A percentile compares a stretch with the other conserved stretches of the same genome.
phyloP scores from a whole-genome alignment of 2,797 vertebrate genomes.

The Macroramphosus scolopax region DNA sequence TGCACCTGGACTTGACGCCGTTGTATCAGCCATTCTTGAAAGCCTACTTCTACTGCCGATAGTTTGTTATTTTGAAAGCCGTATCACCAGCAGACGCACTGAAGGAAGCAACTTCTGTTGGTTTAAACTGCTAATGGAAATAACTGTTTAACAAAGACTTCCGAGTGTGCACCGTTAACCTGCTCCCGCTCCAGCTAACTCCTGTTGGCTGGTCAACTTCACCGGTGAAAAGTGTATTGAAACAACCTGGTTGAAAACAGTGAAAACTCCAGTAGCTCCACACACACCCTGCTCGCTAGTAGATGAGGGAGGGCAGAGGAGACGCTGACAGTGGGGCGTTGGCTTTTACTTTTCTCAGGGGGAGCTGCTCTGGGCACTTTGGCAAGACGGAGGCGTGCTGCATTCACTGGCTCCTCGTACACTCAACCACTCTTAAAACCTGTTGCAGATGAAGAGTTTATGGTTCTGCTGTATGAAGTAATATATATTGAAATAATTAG shows the following conservation, averaged over 20 bases:
- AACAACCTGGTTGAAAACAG: background rate
- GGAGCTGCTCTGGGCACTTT: conserved; percentile 3
- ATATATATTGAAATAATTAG: no score
- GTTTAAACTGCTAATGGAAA: no score
- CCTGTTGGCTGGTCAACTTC: conserved; percentile 1
- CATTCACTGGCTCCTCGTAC: conserved; percentile 19
- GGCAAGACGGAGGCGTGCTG: conserved; percentile 10
- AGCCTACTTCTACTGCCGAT: no score
- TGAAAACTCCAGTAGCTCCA: background rate
- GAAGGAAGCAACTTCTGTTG: no score
- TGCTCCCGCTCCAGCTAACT: no score
- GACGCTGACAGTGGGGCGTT: no score
- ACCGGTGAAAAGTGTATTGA: background rate
- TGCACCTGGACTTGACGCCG: background rate
- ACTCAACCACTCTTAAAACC: background rate
- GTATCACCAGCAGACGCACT: background rate
- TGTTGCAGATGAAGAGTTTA: background rate
- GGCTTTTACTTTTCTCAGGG: conserved; percentile 37
- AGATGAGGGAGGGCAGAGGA: background rate
- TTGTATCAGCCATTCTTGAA: conserved; percentile 69
- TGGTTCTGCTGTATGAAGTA: no score
- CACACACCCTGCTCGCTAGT: background rate
- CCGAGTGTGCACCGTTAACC: background rate
- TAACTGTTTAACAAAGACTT: no score
- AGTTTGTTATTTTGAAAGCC: fast-evolving